phyloP scores from a whole-genome alignment of 2,888 invertebrate species.

The Limnephilus lunatus region DNA sequence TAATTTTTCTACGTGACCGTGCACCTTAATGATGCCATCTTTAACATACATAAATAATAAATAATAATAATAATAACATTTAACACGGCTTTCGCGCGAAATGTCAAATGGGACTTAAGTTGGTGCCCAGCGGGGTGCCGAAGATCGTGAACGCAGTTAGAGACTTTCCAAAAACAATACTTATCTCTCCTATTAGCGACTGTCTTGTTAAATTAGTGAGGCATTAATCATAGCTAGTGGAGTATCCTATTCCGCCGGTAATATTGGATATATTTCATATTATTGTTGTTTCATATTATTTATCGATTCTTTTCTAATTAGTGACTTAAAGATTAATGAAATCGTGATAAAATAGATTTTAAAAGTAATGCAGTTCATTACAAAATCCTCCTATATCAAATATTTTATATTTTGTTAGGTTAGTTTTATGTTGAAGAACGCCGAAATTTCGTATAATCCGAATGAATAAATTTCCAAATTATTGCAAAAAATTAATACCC shows the following conservation, averaged over 20 bases:
- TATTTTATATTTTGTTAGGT: not conserved
- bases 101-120: slow-evolving; percentile 14
- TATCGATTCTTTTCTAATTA: not conserved
- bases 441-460: no score
- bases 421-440: not conserved
- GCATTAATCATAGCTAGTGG: slow-evolving; percentile 3
- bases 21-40: slow-evolving; percentile 29
- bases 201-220: slow-evolving; percentile 28
- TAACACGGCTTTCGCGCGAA: slow-evolving; percentile 22
- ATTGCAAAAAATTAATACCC: not conserved
- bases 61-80: not conserved
- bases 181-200: not conserved
- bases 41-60: slow-evolving; percentile 1
- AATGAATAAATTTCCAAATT: not conserved
- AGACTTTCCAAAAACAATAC: slow-evolving; percentile 36
- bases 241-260: not conserved
- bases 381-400: not conserved
- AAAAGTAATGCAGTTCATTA: not conserved
- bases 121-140: not conserved
- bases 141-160: slow-evolving; percentile 16
- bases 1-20: slow-evolving; percentile 31
- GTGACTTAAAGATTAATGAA: not conserved
- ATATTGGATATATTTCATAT: not conserved
- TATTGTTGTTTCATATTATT: not conserved
- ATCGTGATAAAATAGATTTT: not conserved